These are phyloP conservation scores for Oophaga pumilio DNA, from an alignment of 2,113 vertebrate species.

Conservation along the genomic window DNA sequence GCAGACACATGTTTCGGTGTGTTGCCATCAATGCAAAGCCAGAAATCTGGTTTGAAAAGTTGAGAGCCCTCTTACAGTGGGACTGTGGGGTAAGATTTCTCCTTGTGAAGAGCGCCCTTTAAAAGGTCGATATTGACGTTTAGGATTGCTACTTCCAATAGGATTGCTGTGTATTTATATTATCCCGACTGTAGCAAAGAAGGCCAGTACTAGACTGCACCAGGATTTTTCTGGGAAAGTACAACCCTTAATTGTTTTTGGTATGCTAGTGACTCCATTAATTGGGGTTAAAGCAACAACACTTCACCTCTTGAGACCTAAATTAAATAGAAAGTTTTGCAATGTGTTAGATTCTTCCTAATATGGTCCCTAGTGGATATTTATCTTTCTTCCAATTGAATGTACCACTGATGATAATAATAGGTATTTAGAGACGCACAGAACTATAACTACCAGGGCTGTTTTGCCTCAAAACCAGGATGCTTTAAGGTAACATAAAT, in stretches of 20 bases:
- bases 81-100: too few species aligned
- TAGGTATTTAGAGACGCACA: not conserved
- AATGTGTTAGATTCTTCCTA: slow-evolving; percentile 22
- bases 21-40: too few species aligned
- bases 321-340: slow-evolving; percentile 30
- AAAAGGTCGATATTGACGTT: too few species aligned
- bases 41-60: too few species aligned
- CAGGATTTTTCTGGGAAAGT: slow-evolving; percentile 30
- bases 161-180: not conserved
- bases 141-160: too few species aligned
- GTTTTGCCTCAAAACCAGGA: slow-evolving; percentile 5
- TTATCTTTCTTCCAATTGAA: slow-evolving; percentile 15
- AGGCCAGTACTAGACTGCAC: slow-evolving; percentile 10
- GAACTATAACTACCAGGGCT: slow-evolving; percentile 18
- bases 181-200: not conserved
- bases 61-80: too few species aligned
- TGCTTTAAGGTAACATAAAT: slow-evolving; percentile 25
- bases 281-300: slow-evolving; percentile 51
- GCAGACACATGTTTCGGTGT: too few species aligned
- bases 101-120: too few species aligned
- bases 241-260: slow-evolving; percentile 21
- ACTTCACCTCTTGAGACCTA: slow-evolving; percentile 47
- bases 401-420: slow-evolving; percentile 33
- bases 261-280: slow-evolving; percentile 54
- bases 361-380: slow-evolving; percentile 16